A percentile compares a stretch with the other conserved stretches of the same genome.
phyloP scores from a whole-genome alignment of 2,888 invertebrate species.

The Catonia carolina region DNA sequence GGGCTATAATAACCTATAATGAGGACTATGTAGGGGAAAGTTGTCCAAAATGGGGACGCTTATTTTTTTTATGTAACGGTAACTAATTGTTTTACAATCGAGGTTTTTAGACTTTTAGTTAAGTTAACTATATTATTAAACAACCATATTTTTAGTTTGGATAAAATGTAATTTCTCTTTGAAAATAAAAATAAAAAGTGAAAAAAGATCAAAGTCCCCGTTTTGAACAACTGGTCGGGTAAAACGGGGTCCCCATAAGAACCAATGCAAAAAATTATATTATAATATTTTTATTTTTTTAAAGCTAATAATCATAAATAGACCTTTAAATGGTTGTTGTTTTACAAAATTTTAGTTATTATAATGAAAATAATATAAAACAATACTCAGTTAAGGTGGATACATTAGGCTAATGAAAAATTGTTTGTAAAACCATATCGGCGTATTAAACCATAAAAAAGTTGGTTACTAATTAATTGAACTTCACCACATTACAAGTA shows the following conservation, averaged over 20 bases:
- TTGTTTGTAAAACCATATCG: no score
- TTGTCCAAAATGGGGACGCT: constrained; percentile 3
- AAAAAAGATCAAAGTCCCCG: neutral
- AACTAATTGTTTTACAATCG: neutral
- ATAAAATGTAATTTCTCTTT: neutral
- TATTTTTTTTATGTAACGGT: neutral
- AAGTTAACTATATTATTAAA: neutral
- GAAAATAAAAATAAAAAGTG: constrained; percentile 1
- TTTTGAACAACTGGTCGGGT: neutral
- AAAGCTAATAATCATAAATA: no score
- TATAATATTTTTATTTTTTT: no score
- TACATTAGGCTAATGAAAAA: no score
- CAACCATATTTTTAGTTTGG: neutral
- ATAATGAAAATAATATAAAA: no score
- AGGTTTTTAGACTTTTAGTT: neutral
- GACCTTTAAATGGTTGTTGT: no score
- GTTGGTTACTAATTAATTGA: no score
- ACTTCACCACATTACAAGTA: no score
- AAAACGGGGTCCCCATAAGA: constrained; percentile 1
- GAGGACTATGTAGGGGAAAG: neutral
- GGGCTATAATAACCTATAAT: no score
- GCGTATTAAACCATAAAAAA: no score
- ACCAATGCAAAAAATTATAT: neutral
- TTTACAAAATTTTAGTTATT: no score
- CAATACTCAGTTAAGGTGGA: no score